Conservation (phyloP, 2,797 vertebrate species). For the Balearica regulorum region DNA sequence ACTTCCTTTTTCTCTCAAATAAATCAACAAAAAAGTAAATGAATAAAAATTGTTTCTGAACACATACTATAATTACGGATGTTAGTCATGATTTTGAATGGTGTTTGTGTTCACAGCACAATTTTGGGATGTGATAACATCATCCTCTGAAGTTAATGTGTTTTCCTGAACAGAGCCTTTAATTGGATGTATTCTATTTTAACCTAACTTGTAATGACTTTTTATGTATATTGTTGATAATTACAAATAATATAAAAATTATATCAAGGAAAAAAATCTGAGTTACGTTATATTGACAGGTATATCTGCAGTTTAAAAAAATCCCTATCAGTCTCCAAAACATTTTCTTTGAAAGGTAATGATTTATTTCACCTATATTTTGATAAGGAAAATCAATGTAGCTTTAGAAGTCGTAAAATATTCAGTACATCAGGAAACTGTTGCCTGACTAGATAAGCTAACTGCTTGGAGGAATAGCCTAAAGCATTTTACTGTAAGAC, state of each 20-base stretch:
- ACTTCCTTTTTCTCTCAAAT: neutral
- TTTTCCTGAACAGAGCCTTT: neutral
- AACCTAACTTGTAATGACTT: neutral
- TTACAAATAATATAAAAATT: neutral
- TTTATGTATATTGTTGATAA: neutral
- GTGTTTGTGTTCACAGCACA: neutral
- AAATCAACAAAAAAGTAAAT: neutral
- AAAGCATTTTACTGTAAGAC: neutral
- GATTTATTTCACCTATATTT: neutral
- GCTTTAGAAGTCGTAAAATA: neutral
- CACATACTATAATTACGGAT: neutral
- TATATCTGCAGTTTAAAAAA: neutral
- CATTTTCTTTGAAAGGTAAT: neutral
- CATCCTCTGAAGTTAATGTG: neutral
- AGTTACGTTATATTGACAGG: too few species aligned
- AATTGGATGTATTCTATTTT: neutral
- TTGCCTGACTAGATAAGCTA: neutral
- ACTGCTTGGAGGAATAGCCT: neutral
- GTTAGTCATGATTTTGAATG: constrained; percentile 11
- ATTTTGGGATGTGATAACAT: neutral
- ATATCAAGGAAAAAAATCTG: neutral
- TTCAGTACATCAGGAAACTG: neutral
- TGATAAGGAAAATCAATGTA: neutral
- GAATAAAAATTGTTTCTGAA: neutral
- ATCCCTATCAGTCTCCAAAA: neutral